phyloP scores from a whole-genome alignment of 2,888 invertebrate species.

The Chrysolina oricalcia region DNA sequence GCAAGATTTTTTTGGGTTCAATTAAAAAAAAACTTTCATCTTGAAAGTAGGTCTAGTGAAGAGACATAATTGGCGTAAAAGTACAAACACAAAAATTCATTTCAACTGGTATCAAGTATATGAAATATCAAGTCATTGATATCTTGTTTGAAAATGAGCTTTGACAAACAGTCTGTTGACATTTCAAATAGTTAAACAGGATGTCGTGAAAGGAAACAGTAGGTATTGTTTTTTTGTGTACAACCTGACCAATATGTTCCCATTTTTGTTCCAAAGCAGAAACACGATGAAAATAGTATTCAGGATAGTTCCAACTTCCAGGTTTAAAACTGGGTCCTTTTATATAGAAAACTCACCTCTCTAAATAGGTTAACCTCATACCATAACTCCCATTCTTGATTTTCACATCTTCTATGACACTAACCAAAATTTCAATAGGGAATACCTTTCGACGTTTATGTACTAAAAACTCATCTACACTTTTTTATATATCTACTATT shows the following conservation, averaged over 20 bases:
- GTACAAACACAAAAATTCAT: no score
- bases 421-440: background rate
- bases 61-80: no score
- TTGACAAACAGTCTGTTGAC: background rate
- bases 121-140: no score
- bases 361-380: slow-evolving; percentile 30
- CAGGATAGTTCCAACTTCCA: background rate
- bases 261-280: background rate
- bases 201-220: background rate
- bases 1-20: no score
- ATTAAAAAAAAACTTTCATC: no score
- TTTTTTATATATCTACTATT: background rate
- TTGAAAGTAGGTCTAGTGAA: no score
- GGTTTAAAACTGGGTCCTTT: background rate
- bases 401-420: slow-evolving; percentile 24
- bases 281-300: background rate
- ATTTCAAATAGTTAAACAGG: slow-evolving; percentile 1
- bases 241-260: slow-evolving; percentile 41
- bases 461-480: background rate
- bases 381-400: slow-evolving; percentile 27
- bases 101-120: no score
- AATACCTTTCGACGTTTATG: background rate
- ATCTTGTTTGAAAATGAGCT: no score
- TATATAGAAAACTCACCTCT: slow-evolving; percentile 29
- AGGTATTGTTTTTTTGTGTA: slow-evolving; percentile 42